Conservation (phyloP, 2,888 invertebrate genomes). For the Macropis europaea region DNA sequence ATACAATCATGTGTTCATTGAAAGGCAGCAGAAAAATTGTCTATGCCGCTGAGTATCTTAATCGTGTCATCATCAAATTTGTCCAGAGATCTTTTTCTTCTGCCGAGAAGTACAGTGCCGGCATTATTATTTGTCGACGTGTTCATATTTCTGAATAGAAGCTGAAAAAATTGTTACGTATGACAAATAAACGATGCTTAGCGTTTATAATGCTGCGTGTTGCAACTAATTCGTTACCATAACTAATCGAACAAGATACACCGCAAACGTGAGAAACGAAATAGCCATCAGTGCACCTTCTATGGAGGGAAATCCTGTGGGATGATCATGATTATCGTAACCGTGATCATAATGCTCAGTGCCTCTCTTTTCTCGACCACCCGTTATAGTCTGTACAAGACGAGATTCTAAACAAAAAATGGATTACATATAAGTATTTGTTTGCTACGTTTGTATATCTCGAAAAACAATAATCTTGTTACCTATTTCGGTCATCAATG, state of each 20-base stretch:
- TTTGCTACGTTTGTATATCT: neutral
- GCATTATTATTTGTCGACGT: slow-evolving; percentile 39
- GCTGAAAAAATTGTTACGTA: slow-evolving; percentile 55
- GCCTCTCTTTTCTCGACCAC: slow-evolving; percentile 70
- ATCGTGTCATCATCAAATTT: slow-evolving; percentile 64
- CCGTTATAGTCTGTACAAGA: slow-evolving; percentile 56
- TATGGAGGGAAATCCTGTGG: slow-evolving; percentile 88
- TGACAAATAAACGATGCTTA: neutral
- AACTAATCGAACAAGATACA: slow-evolving; percentile 90
- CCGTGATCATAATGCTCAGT: slow-evolving; percentile 62
- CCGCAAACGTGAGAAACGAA: slow-evolving; percentile 91
- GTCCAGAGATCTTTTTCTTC: slow-evolving; percentile 69
- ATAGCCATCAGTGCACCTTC: slow-evolving; percentile 92
- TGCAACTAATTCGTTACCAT: slow-evolving; percentile 82
- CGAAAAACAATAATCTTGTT: slow-evolving; percentile 59
- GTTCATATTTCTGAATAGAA: slow-evolving; percentile 70
- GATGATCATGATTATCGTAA: slow-evolving; percentile 80
- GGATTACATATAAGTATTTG: neutral
- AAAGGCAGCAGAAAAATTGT: slow-evolving; percentile 41
- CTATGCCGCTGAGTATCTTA: slow-evolving; percentile 62
- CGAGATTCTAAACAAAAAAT: slow-evolving; percentile 67
- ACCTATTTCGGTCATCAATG: slow-evolving; percentile 86
- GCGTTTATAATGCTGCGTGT: neutral
- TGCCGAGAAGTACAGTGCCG: slow-evolving; percentile 69
- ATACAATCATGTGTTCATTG: slow-evolving; percentile 14